Evolutionary conservation across 2,113 vertebrate genomes (phyloP), one percentile per base, ranked within the genome.

Genomic region (Chionodraco myersi): DNA sequence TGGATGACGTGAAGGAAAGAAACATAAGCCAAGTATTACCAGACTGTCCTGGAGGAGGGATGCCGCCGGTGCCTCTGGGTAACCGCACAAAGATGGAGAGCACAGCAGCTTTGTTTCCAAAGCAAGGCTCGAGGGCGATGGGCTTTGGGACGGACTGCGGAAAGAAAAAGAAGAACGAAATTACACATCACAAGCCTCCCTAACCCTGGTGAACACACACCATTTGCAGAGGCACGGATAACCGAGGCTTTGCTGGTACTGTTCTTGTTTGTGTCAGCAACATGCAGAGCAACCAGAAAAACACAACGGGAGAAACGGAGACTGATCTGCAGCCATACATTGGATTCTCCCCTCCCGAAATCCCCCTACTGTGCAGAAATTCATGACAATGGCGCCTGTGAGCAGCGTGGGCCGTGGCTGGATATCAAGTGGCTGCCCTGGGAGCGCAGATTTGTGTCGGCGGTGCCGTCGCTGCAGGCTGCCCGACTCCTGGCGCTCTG

Each of bases 11-110:
- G 34, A 54, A 49, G 70, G 53, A 36, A 64, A 47, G 62, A 49
- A 48, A 76, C 6, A 30, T 30, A 34, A 36, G 60, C 6, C 52
- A 51, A 23, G 3, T 51, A 91, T 92, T 92, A 99, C 98, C 98
- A 70, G 98, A 99, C 93, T 99, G 98, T 88, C 98, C 98, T 3
- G 98, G 98, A 58, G 98, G 98, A 36, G 98, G 98, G 44, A 99
- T 97, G 26, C 98, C 98, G 12, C 97, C 96, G 0, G 96, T 94
- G 59, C 97, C 97, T 72, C 97, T 95, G 74, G 98, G 98, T 91
- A 99, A 93, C 92, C 98, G 95, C 71, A 99, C 97, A 1, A 99
- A 99, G 66, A 99, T 97, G 1, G 98, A 99, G n/a, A 99, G 97
- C 23, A 99, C 97, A 0, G 98, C 98, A 0, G 98, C 98, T 93